Evolutionary conservation across 1,140 invertebrate species (phyloP), one percentile per base, ranked within the genome.

Genomic region (Microplitis demolitor): DNA sequence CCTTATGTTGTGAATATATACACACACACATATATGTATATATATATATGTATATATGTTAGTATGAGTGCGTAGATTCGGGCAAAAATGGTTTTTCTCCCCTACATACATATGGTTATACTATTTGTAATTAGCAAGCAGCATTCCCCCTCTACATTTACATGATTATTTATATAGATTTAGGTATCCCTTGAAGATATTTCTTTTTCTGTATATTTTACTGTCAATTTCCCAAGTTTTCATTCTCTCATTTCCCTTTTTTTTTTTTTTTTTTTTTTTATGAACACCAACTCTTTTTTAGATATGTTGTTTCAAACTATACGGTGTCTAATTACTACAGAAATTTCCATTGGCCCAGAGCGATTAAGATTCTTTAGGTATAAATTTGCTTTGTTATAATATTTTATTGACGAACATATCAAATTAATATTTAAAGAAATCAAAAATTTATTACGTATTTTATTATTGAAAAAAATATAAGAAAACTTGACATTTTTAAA

Each of bases 261-360:
- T 87, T 86, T 87, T 78, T 76, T 77, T n/a, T n/a, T 80, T 82
- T 84, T 85, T 85, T 87, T 86, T 87, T 78, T 76, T 77, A 16
- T 79, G 84, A 85, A 86, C 82, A 83, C 83, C 84, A 74, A 64
- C 61, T 70, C 79, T 70, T 58, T 53, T 53, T 16, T 66, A 64
- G 80, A 76, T 75, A 85, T 83, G 82, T 84, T 82, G 79, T 82
- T 83, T 81, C 82, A 84, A 79, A 69, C 76, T 79, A 79, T 79
- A 86, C 24, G 24, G 85, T 84, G 82, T 87, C 85, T 87, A 87
- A 87, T 87, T 85, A 87, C 83, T 82, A 74, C 37, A 45, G 74
- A 45, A 66, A 74, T 63, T 37, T 63, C 60, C 51, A 64, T 63
- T 39, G 33, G 35, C 6, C 13, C n/a, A n/a, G n/a, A 51, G 35